Conservation (phyloP, 2,797 vertebrate species). For the Numenius phaeopus region DNA sequence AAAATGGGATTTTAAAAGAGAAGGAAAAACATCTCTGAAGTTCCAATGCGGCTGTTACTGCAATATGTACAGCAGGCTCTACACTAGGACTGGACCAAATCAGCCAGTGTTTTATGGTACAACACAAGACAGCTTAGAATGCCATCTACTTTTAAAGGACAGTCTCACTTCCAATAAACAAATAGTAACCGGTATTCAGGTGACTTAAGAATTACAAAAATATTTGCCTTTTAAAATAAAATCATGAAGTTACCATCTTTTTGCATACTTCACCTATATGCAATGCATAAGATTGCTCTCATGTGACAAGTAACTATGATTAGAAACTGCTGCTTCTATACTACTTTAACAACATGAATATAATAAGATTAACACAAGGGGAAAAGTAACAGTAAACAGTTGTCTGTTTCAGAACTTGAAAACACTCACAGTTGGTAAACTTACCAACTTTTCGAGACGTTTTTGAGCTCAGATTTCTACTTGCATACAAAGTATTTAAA, state of each 20-base stretch:
- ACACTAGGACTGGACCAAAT: background rate
- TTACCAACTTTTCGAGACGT: background rate
- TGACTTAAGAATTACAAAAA: background rate
- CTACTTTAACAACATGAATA: background rate
- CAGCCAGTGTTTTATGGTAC: background rate
- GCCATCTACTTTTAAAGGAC: background rate
- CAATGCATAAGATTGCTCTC: background rate
- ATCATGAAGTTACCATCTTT: background rate
- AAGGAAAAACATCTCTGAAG: background rate
- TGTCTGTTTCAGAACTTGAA: background rate
- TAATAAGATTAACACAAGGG: accelerated
- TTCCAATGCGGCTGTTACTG: background rate
- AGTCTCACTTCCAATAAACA: background rate
- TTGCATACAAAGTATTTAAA: background rate
- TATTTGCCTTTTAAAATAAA: background rate
- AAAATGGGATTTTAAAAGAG: background rate
- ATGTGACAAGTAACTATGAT: background rate
- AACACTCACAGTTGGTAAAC: background rate
- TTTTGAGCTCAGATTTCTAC: background rate
- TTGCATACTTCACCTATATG: background rate
- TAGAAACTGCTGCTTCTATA: background rate
- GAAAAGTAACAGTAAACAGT: background rate
- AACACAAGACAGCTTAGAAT: background rate
- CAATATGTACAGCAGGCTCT: background rate
- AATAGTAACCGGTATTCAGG: background rate